Percentiles rank a stretch among this genome's conserved stretches.
phyloP scores from a whole-genome alignment of 2,797 vertebrate species.

The Antennarius maculatus region DNA sequence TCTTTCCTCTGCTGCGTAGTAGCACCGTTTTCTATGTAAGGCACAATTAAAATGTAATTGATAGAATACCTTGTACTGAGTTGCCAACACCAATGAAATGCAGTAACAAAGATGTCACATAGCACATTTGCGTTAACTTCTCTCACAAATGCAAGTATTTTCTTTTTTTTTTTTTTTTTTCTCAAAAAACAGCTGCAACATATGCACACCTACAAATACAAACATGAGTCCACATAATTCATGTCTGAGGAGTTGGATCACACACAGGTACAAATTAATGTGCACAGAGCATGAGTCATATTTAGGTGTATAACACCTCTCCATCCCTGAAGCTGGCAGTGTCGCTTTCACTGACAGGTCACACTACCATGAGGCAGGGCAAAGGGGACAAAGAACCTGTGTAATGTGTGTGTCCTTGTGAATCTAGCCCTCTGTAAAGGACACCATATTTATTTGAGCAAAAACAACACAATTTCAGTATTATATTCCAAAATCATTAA shows the following conservation, averaged over 20 bases:
- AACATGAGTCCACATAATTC: too few species aligned
- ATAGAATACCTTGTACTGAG: conserved; percentile 39
- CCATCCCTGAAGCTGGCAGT: conserved; percentile 32
- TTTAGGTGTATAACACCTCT: conserved; percentile 39
- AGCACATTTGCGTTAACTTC: too few species aligned
- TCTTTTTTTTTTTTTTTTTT: too few species aligned
- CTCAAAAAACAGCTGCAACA: too few species aligned
- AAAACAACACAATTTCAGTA: too few species aligned
- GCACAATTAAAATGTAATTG: conserved; percentile 48
- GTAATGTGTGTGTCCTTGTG: not conserved
- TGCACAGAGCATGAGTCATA: conserved; percentile 27
- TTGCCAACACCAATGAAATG: conserved; percentile 59
- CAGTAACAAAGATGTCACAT: conserved; percentile 21
- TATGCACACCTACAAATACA: too few species aligned
- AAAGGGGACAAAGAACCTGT: conserved; percentile 17
- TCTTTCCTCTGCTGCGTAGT: not conserved
- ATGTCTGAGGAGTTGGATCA: too few species aligned
- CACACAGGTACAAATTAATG: conserved; percentile 2
- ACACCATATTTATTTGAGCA: not conserved
- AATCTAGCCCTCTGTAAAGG: conserved; percentile 1
- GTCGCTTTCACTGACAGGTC: conserved; percentile 39
- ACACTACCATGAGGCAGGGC: conserved; percentile 36
- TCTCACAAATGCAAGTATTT: too few species aligned
- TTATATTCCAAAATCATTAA: too few species aligned
- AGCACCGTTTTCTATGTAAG: conserved; percentile 26